Percentiles rank a stretch among this genome's conserved stretches.
These are phyloP conservation scores for Palythoa caribaeorum DNA, from an alignment of 92 coral and sea anemone genomes.

Conservation along the genomic window DNA sequence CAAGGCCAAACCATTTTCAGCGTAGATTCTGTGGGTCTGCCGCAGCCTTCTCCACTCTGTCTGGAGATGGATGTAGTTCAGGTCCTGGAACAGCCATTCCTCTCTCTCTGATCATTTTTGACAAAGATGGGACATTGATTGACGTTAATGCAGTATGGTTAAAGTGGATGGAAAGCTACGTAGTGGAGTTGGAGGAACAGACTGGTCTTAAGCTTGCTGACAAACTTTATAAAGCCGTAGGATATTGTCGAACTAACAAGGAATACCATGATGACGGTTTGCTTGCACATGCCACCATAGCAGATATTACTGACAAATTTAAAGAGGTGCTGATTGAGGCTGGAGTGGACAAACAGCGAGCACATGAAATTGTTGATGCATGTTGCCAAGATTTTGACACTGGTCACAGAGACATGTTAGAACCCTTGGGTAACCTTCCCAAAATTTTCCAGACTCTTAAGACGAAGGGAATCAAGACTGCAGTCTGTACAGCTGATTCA, in stretches of 20 bases:
- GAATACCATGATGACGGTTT: slow-evolving; percentile 82
- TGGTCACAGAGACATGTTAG: slow-evolving; percentile 73
- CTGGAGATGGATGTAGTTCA: slow-evolving; percentile 77
- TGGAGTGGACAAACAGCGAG: slow-evolving; percentile 68
- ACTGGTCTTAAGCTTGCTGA: slow-evolving; percentile 81
- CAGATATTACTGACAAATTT: slow-evolving; percentile 83
- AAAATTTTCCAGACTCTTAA: slow-evolving; percentile 78
- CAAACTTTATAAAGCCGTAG: slow-evolving; percentile 84
- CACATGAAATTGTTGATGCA: slow-evolving; percentile 72
- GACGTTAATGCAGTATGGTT: slow-evolving; percentile 94
- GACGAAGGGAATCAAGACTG: slow-evolving; percentile 86
- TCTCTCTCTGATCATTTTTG: slow-evolving; percentile 87
- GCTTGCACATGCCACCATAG: slow-evolving; percentile 94
- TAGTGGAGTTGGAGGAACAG: slow-evolving; percentile 75
- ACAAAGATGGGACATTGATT: slow-evolving; percentile 97
- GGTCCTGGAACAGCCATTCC: slow-evolving; percentile 55
- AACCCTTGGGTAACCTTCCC: slow-evolving; percentile 86
- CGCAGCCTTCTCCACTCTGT: slow-evolving; percentile 71
- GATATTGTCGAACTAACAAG: slow-evolving; percentile 82
- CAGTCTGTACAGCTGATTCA: slow-evolving; percentile 93
- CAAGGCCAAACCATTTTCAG: slow-evolving; percentile 58
- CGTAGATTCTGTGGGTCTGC: slow-evolving; percentile 55
- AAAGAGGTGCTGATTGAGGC: slow-evolving; percentile 78
- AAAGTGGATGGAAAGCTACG: slow-evolving; percentile 91
- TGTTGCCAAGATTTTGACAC: slow-evolving; percentile 86